A percentile compares a stretch with the other conserved stretches of the same genome.
phyloP scores from a whole-genome alignment of 2,888 invertebrate species.

The Scaptomyza reducta region DNA sequence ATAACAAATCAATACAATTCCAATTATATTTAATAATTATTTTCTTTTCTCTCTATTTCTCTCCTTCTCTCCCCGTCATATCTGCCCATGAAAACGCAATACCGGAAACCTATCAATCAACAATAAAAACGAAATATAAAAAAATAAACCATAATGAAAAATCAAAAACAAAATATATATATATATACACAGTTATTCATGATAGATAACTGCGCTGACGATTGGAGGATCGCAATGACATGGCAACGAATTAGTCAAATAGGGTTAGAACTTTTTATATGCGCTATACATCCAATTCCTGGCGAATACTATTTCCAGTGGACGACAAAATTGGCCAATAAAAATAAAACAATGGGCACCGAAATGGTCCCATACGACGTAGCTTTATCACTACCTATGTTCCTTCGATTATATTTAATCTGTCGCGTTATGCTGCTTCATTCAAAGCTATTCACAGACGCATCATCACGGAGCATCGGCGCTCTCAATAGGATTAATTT shows the following conservation, averaged over 20 bases:
- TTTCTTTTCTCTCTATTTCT: conserved; percentile 43
- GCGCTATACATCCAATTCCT: conserved; percentile 99
- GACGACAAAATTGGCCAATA: conserved; percentile 97
- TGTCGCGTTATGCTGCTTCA: conserved; percentile 99
- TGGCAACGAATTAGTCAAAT: conserved; percentile 98
- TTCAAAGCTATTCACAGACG: conserved; percentile 99
- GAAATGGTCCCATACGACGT: conserved; percentile 96
- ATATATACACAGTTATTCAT: conserved; percentile 99
- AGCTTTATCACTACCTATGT: conserved; percentile 99
- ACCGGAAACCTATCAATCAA: conserved; percentile 30
- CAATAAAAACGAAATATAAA: conserved; percentile 16
- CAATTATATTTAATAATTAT: conserved; percentile 78
- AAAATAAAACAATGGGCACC: conserved; percentile 89
- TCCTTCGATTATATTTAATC: conserved; percentile 99
- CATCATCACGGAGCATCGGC: conserved; percentile 98
- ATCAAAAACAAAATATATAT: conserved; percentile 3
- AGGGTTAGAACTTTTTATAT: conserved; percentile 95
- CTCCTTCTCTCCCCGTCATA: conserved; percentile 34
- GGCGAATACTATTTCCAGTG: conserved; percentile 98
- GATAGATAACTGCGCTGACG: conserved; percentile 99
- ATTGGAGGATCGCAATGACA: conserved; percentile 99
- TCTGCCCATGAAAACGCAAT: conserved; percentile 5
- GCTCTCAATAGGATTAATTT: conserved; percentile 99
- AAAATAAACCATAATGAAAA: conserved; percentile 4
- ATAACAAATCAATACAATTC: conserved; percentile 75